Evolutionary conservation across 2,113 vertebrate species (phyloP).

Genomic region (Oncorhynchus clarkii): DNA sequence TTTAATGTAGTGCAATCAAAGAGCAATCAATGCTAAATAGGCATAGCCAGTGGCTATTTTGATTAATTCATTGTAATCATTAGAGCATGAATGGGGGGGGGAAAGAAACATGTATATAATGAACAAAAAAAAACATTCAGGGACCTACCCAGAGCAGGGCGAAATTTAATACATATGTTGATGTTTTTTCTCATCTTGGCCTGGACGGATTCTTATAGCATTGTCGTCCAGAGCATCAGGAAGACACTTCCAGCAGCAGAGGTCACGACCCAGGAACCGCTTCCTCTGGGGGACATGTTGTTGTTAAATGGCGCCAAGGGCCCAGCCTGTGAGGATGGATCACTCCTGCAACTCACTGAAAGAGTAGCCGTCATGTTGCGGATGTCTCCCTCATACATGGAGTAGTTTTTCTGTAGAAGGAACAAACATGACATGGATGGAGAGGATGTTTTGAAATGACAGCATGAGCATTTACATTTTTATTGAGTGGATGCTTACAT

Average conservation of each 20-base stretch:
- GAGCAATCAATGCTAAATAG: neutral
- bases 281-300: neutral
- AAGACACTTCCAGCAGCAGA: conserved; percentile 14
- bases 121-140: too few relatives aligned
- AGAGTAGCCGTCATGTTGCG: conserved; percentile 43
- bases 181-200: too few relatives aligned
- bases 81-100: too few relatives aligned
- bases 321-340: neutral
- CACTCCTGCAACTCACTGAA: conserved; percentile 19
- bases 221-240: conserved; percentile 12
- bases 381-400: neutral
- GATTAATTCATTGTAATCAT: too few relatives aligned
- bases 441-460: neutral
- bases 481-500: conserved; percentile 46
- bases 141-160: too few relatives aligned
- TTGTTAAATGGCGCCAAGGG: too few relatives aligned
- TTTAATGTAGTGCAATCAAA: neutral
- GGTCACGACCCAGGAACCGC: conserved; percentile 23
- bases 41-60: too few relatives aligned
- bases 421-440: neutral
- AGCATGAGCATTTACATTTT: neutral
- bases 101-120: too few relatives aligned
- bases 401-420: neutral
- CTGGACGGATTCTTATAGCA: too few relatives aligned
- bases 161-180: too few relatives aligned